phyloP scores from a whole-genome alignment of 2,888 invertebrate genomes.

The Isotomurus palustris region DNA sequence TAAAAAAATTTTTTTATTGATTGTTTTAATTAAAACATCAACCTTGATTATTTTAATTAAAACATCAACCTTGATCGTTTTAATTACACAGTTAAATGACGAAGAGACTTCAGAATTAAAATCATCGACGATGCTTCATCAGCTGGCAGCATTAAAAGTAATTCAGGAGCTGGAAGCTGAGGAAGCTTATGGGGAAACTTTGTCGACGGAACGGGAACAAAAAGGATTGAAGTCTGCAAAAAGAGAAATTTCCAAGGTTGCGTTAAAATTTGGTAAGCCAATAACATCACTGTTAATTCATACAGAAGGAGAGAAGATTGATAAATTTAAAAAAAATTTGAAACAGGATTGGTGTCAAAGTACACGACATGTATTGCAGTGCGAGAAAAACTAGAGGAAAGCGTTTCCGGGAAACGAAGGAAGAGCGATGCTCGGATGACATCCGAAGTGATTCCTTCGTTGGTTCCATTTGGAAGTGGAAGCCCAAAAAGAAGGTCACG shows the following conservation, averaged over 20 bases:
- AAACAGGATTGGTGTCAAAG: conserved; percentile 38
- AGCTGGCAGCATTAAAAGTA: conserved; percentile 35
- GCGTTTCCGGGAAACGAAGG: too few species aligned
- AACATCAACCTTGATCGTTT: too few species aligned
- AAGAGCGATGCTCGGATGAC: too few species aligned
- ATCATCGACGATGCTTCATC: conserved; percentile 34
- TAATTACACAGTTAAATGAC: too few species aligned
- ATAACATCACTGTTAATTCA: not conserved
- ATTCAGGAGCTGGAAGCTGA: conserved; percentile 40
- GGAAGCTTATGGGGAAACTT: conserved; percentile 10
- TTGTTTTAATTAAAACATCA: too few species aligned
- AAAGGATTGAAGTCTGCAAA: too few species aligned
- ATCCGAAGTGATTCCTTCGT: too few species aligned
- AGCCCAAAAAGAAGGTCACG: too few species aligned
- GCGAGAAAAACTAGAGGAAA: conserved; percentile 18
- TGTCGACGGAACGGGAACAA: not conserved
- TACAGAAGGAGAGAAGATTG: too few species aligned
- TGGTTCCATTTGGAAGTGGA: too few species aligned
- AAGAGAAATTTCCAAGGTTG: conserved; percentile 34
- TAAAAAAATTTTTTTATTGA: not conserved
- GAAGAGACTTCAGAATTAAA: too few species aligned
- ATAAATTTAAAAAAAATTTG: not conserved
- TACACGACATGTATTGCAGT: conserved; percentile 43
- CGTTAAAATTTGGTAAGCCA: conserved; percentile 33
- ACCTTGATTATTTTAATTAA: too few species aligned